These are phyloP conservation scores for Propithecus perrieri DNA, from an alignment of 2,797 vertebrate genomes.

Conservation along the genomic window DNA sequence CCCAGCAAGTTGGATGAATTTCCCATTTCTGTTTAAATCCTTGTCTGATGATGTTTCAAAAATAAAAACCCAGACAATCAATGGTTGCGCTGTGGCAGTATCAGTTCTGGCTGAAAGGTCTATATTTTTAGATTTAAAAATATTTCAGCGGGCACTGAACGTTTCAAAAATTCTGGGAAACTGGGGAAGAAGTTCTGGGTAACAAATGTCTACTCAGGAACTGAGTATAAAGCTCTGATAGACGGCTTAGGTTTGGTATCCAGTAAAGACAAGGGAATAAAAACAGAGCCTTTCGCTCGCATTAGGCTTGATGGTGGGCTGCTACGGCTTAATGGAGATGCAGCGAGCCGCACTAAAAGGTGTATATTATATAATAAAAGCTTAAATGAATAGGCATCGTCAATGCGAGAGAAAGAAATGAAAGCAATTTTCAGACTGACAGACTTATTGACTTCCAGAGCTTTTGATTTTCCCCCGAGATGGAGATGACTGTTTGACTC, in stretches of 20 bases:
- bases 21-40: slow-evolving; percentile 61
- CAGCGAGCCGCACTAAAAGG: slow-evolving; percentile 61
- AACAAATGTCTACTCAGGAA: slow-evolving; percentile 78
- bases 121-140: slow-evolving; percentile 70
- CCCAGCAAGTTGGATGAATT: neutral
- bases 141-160: slow-evolving; percentile 63
- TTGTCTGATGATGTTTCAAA: slow-evolving; percentile 61
- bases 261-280: slow-evolving; percentile 77
- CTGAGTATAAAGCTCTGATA: slow-evolving; percentile 62
- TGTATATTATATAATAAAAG: slow-evolving; percentile 39
- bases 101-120: slow-evolving; percentile 64
- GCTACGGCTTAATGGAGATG: slow-evolving; percentile 79
- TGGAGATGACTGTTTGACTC: neutral
- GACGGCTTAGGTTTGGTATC: slow-evolving; percentile 71
- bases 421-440: slow-evolving; percentile 55
- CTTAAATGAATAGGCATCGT: neutral
- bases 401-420: neutral
- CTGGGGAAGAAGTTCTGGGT: slow-evolving; percentile 72
- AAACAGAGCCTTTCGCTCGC: slow-evolving; percentile 74
- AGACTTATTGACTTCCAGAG: neutral
- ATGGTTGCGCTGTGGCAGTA: neutral
- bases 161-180: slow-evolving; percentile 71
- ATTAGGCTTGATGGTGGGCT: slow-evolving; percentile 76
- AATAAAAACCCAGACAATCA: neutral
- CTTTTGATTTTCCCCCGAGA: slow-evolving; percentile 43